A percentile compares a stretch with the other conserved stretches of the same genome.
These are phyloP conservation scores for Trematocara stigmaticum DNA, from an alignment of 2,113 vertebrate species.

Conservation along the genomic window DNA sequence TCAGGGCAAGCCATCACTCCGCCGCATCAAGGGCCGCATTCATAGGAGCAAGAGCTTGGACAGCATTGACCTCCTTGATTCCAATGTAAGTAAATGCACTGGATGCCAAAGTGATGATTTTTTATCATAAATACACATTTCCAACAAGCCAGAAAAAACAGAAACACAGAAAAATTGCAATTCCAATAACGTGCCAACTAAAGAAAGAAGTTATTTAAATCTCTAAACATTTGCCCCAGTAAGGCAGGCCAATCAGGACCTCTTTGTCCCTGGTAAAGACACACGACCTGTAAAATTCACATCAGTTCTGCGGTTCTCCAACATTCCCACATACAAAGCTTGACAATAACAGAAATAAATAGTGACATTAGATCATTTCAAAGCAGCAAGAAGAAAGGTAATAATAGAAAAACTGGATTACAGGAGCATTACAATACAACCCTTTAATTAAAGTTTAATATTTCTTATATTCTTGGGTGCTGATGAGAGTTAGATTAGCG, in stretches of 20 bases:
- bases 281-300: neutral
- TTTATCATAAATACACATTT: neutral
- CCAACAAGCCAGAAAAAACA: neutral
- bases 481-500: neutral
- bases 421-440: neutral
- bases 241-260: neutral
- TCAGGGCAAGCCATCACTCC: slow-evolving; percentile 93
- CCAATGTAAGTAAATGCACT: slow-evolving; percentile 82
- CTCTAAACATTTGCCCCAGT: neutral
- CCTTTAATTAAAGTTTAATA: neutral
- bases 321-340: neutral
- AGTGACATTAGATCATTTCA: neutral
- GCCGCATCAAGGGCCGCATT: slow-evolving; percentile 93
- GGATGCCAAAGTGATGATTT: neutral
- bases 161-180: neutral
- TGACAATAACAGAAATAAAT: neutral
- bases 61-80: slow-evolving; percentile 91
- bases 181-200: neutral
- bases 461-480: neutral
- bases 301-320: neutral
- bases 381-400: neutral
- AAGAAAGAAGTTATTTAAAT: neutral
- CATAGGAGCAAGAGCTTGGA: slow-evolving; percentile 95
- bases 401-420: neutral
- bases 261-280: neutral